Conservation (phyloP, 2,113 vertebrate species). For the Fukomys damarensis region DNA sequence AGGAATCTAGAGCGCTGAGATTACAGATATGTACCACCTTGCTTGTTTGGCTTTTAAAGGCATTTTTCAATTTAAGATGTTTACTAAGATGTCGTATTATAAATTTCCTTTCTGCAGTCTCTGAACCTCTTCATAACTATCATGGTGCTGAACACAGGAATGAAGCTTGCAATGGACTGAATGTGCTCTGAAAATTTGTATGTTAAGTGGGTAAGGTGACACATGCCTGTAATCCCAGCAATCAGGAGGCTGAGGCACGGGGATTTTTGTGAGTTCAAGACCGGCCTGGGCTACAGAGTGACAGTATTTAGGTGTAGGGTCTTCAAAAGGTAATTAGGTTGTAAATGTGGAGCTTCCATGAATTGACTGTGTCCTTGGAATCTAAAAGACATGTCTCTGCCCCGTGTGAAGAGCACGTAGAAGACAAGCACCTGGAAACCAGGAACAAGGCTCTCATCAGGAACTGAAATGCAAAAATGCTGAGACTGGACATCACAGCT, state of each 20-base stretch:
- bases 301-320: neutral
- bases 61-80: neutral
- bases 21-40: neutral
- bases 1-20: neutral
- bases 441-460: neutral
- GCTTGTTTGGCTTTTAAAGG: neutral
- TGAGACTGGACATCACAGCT: neutral
- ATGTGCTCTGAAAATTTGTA: neutral
- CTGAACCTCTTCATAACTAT: slow-evolving; percentile 9
- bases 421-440: neutral
- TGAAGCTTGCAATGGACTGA: neutral
- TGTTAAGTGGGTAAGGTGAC: neutral
- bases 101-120: neutral
- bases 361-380: neutral
- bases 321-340: neutral
- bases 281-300: too few relatives aligned
- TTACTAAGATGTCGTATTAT: neutral
- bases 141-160: neutral
- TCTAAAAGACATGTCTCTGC: neutral
- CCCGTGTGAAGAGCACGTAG: neutral
- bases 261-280: neutral
- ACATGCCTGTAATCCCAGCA: neutral
- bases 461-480: neutral
- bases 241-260: neutral
- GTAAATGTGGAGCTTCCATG: neutral